Evolutionary conservation across 2,113 vertebrate species (phyloP), one percentile per base, ranked within the genome.

Genomic region (Gymnorhina tibicen): DNA sequence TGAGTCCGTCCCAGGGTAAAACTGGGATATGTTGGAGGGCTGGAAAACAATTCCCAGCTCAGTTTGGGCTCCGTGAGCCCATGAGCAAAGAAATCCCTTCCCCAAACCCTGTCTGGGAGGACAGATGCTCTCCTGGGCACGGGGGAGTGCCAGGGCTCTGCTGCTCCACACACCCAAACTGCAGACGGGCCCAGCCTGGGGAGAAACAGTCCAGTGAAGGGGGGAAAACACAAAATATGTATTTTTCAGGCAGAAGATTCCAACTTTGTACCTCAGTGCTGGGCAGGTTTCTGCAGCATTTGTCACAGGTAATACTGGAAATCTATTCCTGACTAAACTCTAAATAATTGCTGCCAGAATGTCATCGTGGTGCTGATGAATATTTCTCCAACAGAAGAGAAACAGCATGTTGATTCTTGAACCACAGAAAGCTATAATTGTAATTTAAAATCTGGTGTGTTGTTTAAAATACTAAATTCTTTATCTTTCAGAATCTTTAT

Each of bases 311-410:
- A 49, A 55, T 64, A 7, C 64, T 87, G 76, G 49, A 50, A 89
- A 90, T 62, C 67, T 33, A 22, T 80, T 92, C 83, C 74, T 75
- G 67, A n/a, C 84, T 89, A 23, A 92, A 44, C 73, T 84, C 88
- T 53, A 11, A 93, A 77, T 92, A 93, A 92, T 95, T 85, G 80
- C 73, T 89, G 90, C 93, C 92, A 96, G 94, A 24, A 92, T 86
- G 72, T 28, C 94, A 80, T 47, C 8, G 3, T 87, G 87, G 52
- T 67, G 58, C 96, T 92, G 85, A 76, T 78, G 89, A 94, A 47
- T 96, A 84, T 97, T 97, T 96, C 96, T 95, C 92, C 96, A 97
- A 89, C 87, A 93, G 83, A 94, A 74, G 12, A 64, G 78, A 95
- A 97, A 92, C 87, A 91, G n/a, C 44, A 10, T 86, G 89, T 87